A percentile compares a stretch with the other conserved stretches of the same genome.
Conservation (phyloP, 2,113 vertebrate species). For the Gracilinanus agilis region DNA sequence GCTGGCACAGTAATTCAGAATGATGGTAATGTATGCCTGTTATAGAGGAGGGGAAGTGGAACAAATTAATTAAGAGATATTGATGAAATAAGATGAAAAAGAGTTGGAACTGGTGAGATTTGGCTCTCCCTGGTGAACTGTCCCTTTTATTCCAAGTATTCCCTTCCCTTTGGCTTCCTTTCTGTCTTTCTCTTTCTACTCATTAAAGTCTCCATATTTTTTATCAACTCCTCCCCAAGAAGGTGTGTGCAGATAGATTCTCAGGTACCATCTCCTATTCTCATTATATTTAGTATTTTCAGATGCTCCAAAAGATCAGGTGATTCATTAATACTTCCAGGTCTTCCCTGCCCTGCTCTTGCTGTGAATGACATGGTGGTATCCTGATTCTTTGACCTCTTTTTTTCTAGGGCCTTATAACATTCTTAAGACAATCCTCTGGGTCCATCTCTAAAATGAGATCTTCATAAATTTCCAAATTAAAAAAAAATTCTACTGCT, state of each 20-base stretch:
- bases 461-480: neutral
- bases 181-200: neutral
- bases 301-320: neutral
- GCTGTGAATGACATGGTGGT: neutral
- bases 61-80: neutral
- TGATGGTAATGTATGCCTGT: neutral
- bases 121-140: neutral
- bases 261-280: neutral
- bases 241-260: no score
- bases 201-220: neutral
- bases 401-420: neutral
- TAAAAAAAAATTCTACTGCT: neutral
- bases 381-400: neutral
- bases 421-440: neutral
- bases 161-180: neutral
- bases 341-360: neutral
- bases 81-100: neutral
- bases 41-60: neutral
- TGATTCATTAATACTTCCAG: neutral
- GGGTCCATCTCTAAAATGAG: neutral
- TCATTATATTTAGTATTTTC: neutral
- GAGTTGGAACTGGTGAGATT: neutral
- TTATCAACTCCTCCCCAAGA: no score
- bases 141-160: neutral
- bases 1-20: neutral